Evolutionary conservation across 1,140 invertebrate genomes (phyloP), one percentile per base, ranked within the genome.

Genomic region (Harpegnathos saltator): DNA sequence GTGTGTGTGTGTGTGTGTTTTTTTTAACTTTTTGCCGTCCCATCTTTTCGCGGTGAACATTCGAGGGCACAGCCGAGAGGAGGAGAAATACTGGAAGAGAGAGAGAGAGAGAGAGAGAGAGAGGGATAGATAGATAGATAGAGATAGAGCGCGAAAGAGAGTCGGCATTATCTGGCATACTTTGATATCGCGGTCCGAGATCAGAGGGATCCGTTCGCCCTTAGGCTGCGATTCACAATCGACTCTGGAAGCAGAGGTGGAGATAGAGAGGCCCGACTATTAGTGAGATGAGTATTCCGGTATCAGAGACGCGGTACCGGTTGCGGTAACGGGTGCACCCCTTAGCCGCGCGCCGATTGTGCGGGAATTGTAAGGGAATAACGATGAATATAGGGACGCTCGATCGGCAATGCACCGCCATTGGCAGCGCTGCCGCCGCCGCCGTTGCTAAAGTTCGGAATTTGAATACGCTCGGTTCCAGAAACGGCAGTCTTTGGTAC

Each of bases 221-320:
- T 80, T 80, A 80, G 75, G 75, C 75, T 52, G 65, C 75, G 75
- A 80, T 80, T 80, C 65, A 80, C 75, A 80, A 80, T 80, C 75
- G 75, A 80, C 63, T 33, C 65, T 58, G 50, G 75, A 38, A 77
- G 69, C 65, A 80, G 75, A 71, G 75, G 65, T 80, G 75, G 75
- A 80, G 75, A 80, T 80, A 80, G 75, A 54, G 65, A 80, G 69
- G 75, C 65, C 61, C 75, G 65, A 71, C 75, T 80, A 80, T 80
- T 80, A 80, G 75, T 71, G 75, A 69, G 75, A 80, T 80, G 75
- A 80, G 75, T 80, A 80, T 80, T 80, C 75, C 75, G 75, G 75
- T 80, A 80, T 80, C 75, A 80, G 75, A 80, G 33, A 80, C 75
- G 75, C 65, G 65, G 75, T 69, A n/a, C 65, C 52, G 75, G 75